Percentiles rank a stretch among this genome's conserved stretches.
Conservation (phyloP, 2,797 vertebrate genomes). For the Halcyon smyrnensis region DNA sequence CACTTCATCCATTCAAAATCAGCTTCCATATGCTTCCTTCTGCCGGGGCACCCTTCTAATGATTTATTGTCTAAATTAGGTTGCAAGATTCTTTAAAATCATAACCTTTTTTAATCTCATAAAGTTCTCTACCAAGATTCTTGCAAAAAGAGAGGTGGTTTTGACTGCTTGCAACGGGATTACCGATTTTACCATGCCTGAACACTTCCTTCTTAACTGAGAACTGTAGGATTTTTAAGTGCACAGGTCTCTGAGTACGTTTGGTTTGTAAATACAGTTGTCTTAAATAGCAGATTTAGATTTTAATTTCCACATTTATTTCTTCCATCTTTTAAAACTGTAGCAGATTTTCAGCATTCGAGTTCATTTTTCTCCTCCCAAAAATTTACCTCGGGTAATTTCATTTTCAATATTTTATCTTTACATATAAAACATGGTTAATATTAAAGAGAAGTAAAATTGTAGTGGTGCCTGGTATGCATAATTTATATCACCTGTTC, state of each 20-base stretch:
- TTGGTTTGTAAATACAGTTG: constrained; percentile 60
- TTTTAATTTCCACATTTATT: constrained; percentile 51
- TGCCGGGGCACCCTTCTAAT: background rate
- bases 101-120: background rate
- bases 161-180: constrained; percentile 6
- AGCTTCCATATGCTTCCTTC: background rate
- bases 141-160: background rate
- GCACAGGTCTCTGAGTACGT: constrained; percentile 39
- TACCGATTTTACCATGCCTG: constrained; percentile 58
- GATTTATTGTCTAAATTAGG: background rate
- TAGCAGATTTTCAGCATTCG: constrained; percentile 5
- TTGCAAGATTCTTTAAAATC: background rate
- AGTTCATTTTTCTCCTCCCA: constrained; percentile 1
- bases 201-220: constrained; percentile 53
- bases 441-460: constrained; percentile 63
- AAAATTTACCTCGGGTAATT: constrained; percentile 68
- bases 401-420: constrained; percentile 67
- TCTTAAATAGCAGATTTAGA: constrained; percentile 51
- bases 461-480: constrained; percentile 41
- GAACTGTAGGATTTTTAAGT: constrained; percentile 34
- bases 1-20: background rate
- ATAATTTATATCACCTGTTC: constrained; percentile 40
- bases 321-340: constrained; percentile 26
- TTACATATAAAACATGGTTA: constrained; percentile 54
- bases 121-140: background rate